phyloP scores from a whole-genome alignment of 92 coral and sea anemone species.

The Siderastrea radians region DNA sequence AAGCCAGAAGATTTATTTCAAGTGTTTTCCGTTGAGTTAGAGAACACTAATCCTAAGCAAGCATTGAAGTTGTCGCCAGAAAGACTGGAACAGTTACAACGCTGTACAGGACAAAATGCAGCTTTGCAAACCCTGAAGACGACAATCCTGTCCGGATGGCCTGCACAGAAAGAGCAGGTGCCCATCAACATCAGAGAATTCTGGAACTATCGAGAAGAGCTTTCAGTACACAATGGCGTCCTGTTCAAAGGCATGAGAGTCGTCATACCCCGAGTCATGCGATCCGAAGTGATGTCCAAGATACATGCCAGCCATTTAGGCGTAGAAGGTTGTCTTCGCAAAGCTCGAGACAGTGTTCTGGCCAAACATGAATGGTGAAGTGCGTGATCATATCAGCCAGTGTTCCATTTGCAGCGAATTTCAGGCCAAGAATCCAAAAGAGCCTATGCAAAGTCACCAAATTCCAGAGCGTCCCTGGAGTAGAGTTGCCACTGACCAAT shows the following conservation, averaged over 20 bases:
- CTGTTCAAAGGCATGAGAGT: slow-evolving; percentile 22
- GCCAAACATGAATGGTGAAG: slow-evolving; percentile 62
- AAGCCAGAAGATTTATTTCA: slow-evolving; percentile 50
- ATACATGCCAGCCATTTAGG: slow-evolving; percentile 52
- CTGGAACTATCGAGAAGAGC: no score
- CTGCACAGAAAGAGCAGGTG: slow-evolving; percentile 27
- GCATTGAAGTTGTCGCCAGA: slow-evolving; percentile 36
- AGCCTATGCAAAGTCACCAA: slow-evolving; percentile 20
- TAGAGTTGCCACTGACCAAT: slow-evolving; percentile 37
- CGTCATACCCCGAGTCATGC: slow-evolving; percentile 23
- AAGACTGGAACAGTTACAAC: slow-evolving; percentile 48
- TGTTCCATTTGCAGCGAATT: not conserved
- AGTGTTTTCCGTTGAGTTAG: slow-evolving; percentile 53
- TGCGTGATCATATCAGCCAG: slow-evolving; percentile 38
- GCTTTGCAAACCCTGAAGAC: slow-evolving; percentile 45
- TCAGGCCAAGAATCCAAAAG: no score
- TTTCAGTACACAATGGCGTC: no score
- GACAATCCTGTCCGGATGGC: slow-evolving; percentile 57
- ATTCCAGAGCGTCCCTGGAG: slow-evolving; percentile 42
- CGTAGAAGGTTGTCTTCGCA: slow-evolving; percentile 49
- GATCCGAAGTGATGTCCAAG: slow-evolving; percentile 41
- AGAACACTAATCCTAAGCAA: slow-evolving; percentile 21
- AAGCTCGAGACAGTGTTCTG: slow-evolving; percentile 61
- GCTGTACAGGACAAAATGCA: slow-evolving; percentile 48
- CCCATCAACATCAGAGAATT: slow-evolving; percentile 39